These are phyloP conservation scores for Thamnophis sirtalis DNA, from an alignment of 2,113 vertebrate genomes.

Conservation along the genomic window DNA sequence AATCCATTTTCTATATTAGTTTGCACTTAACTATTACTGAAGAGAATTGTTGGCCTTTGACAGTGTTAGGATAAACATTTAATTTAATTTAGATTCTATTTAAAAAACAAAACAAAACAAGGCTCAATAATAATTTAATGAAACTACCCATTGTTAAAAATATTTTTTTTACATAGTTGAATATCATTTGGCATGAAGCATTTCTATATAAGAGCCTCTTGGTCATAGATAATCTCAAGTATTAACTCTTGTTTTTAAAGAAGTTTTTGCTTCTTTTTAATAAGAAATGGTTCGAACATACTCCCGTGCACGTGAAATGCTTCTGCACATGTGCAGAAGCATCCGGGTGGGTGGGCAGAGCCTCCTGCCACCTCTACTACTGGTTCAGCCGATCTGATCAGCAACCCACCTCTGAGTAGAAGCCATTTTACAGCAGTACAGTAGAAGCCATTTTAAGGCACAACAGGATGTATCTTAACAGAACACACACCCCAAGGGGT, in stretches of 20 bases:
- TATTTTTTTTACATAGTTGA: constrained; percentile 24
- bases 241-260: constrained; percentile 45
- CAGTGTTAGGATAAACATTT: constrained; percentile 65
- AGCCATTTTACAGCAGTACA: no score
- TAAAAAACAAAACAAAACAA: constrained; percentile 21
- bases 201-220: constrained; percentile 25
- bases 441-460: no score
- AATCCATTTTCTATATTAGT: constrained; percentile 61
- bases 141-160: constrained; percentile 27
- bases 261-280: neutral
- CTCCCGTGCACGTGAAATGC: no score
- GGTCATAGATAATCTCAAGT: constrained; percentile 8
- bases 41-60: constrained; percentile 63
- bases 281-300: neutral
- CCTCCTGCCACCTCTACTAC: no score
- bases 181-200: constrained; percentile 29
- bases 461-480: no score
- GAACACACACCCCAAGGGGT: no score
- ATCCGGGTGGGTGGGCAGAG: no score
- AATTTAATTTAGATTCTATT: constrained; percentile 69
- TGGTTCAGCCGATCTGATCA: no score
- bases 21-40: constrained; percentile 61
- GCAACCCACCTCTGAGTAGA: no score
- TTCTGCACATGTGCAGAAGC: no score
- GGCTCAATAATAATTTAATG: constrained; percentile 40